A percentile compares a stretch with the other conserved stretches of the same genome.
These are phyloP conservation scores for Pipistrellus pygmaeus DNA, from an alignment of 2,797 vertebrate species.

Conservation along the genomic window DNA sequence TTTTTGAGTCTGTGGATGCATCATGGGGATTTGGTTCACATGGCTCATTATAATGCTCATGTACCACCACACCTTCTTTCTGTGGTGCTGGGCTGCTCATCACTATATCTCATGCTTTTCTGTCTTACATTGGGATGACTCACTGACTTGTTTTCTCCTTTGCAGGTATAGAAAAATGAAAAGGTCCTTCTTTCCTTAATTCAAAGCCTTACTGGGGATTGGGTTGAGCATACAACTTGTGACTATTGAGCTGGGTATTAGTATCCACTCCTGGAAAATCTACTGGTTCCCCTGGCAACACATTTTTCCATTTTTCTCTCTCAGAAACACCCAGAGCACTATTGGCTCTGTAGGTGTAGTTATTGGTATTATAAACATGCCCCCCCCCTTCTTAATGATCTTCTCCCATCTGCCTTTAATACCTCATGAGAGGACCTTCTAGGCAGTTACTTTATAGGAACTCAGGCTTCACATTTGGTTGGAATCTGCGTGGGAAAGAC, in stretches of 20 bases:
- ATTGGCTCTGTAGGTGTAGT: not conserved
- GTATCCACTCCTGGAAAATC: not conserved
- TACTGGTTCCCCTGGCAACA: not conserved
- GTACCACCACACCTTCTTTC: too few species aligned
- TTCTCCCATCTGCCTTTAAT: not conserved
- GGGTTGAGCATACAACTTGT: not conserved
- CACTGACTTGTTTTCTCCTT: not conserved
- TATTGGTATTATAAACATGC: constrained; percentile 12
- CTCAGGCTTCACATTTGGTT: not conserved
- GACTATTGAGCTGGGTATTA: not conserved
- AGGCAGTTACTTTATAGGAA: not conserved
- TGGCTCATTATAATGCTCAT: rapidly evolving
- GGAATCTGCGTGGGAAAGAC: not conserved
- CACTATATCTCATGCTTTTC: not conserved
- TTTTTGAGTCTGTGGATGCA: not conserved
- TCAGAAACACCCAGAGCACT: constrained; percentile 4
- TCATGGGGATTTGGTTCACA: rapidly evolving
- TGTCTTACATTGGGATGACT: not conserved
- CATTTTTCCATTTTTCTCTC: not conserved
- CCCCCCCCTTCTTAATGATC: not conserved
- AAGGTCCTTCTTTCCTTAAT: not conserved
- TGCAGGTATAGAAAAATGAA: not conserved
- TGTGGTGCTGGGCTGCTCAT: not conserved
- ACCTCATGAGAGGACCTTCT: not conserved
- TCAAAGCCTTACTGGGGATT: not conserved